Base-by-base conservation (phyloP, 2,113 vertebrate genomes). In the Grantiella picta region DNA sequence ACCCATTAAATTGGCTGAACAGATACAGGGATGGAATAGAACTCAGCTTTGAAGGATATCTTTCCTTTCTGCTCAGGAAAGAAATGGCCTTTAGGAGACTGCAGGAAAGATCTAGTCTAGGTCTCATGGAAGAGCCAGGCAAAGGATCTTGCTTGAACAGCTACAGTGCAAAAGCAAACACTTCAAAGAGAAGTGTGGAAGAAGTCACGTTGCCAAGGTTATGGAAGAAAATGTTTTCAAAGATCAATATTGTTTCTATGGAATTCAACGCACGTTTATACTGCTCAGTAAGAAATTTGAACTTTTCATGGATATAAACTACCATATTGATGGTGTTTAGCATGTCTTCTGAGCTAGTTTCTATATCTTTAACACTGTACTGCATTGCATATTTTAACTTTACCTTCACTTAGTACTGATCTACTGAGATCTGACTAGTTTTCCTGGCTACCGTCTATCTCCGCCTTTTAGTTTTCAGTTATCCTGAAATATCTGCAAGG, bases 51-150 rank as follows among this genome's bases (percentile, higher is more conserved):
- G 49, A 61, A 65, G 3, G 24, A 66, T 22, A 50, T 1, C 1
- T 88, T 78, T 78, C 10, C 5, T 63, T 52, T 68, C 47, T 71
- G 5, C 27, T 73, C 10, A 40, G 23, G 15, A 79, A 79, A 50
- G 11, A 84, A 77, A 68, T 22, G 19, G 3, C 4, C 12, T 75
- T 75, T 49, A 59, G 13, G 29, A 73, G 3, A 60, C 22, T 45
- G 3, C 7, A 44, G 16, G 28, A 57, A 64, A 49, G 23, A 50
- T 27, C 29, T 33, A 36, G 11, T 23, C 33, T 45, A 59, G 15
- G 35, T 7, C 10, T 52, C 15, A 45, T 20, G 10, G 14, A 77
- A 82, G 28, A 82, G 3, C 5, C 0, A 0, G 7, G 9, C 5
- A 25, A 79, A 85, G 9, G 10, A 22, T 76, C 12, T 50, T 71